Evolutionary conservation across 2,113 vertebrate genomes (phyloP), one percentile per base, ranked within the genome.

Genomic region (Datnioides undecimradiatus): DNA sequence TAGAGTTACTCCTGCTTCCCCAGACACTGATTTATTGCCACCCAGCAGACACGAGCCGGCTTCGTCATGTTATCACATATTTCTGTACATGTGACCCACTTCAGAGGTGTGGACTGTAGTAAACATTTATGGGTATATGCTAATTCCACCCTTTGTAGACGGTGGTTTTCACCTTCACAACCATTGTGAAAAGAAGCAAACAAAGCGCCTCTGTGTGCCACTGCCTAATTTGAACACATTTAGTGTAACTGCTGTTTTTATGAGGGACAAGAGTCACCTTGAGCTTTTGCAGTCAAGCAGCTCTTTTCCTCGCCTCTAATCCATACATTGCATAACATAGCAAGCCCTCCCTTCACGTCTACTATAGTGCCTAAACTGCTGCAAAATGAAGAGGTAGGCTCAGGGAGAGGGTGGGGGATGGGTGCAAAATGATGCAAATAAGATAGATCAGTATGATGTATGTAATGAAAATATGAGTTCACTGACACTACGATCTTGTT

Each of bases 251-350:
- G 29, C 2, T 59, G 33, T n/a, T 55, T 76, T 76, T 38, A 27
- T 27, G 55, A 74, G 52, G 34, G 25, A 63, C 43, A 71, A 66
- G 49, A 84, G 85, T 90, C 78, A 89, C 87, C 85, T 89, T 92
- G 73, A 81, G 68, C 58, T 48, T 71, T 43, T 40, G 57, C 58
- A 79, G 69, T 78, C 63, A 73, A 67, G 74, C 68, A 59, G 49
- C 59, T 74, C 27, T 66, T 63, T 63, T n/a, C 41, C 49, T 62
- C 8, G 4, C 16, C 65, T 79, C 80, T 87, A 89, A 90, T 89
- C 85, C 81, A 87, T 85, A 87, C 75, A 77, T 86, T 91, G 71
- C 87, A 72, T 90, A 90, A 91, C 84, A 65, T 16, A 73, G 82
- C 64, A 68, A 79, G 14, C 66, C 40, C 69, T 64, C 21, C 48